Percentiles rank a stretch among this genome's conserved stretches.
These are phyloP conservation scores for Opisthograptis luteolata DNA, from an alignment of 2,888 invertebrate species.

Conservation along the genomic window DNA sequence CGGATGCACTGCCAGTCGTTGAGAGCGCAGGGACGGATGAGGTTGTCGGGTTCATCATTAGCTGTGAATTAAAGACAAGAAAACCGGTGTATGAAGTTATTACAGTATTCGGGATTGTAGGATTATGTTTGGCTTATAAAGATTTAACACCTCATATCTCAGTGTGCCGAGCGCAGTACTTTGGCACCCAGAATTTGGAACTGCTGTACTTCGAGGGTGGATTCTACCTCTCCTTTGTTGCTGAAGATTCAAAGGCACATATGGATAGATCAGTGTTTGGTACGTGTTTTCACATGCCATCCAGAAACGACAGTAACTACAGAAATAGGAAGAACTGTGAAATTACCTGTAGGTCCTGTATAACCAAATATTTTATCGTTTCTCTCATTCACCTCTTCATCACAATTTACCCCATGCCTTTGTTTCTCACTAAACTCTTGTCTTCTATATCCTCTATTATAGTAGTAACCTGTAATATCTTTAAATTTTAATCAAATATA, in stretches of 20 bases:
- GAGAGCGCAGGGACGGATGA: conserved; percentile 36
- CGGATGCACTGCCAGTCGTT: conserved; percentile 42
- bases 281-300: no score
- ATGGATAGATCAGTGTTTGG: no score
- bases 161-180: no score
- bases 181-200: no score
- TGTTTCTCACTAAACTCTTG: background rate
- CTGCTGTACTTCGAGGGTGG: no score
- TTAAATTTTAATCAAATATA: background rate
- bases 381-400: background rate
- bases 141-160: no score
- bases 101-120: no score
- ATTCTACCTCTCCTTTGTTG: no score
- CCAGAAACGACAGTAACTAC: no score
- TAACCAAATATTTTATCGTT: conserved; percentile 10
- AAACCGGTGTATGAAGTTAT: no score
- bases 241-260: no score
- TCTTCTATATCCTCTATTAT: background rate
- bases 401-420: background rate
- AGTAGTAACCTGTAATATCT: background rate
- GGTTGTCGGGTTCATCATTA: conserved; percentile 22
- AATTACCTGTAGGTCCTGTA: conserved; percentile 10
- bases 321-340: background rate
- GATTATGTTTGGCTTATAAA: no score
- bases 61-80: conserved; percentile 6